A percentile compares a stretch with the other conserved stretches of the same genome.
phyloP scores from a whole-genome alignment of 1,140 invertebrate species.

The Apocrypta bakeri region DNA sequence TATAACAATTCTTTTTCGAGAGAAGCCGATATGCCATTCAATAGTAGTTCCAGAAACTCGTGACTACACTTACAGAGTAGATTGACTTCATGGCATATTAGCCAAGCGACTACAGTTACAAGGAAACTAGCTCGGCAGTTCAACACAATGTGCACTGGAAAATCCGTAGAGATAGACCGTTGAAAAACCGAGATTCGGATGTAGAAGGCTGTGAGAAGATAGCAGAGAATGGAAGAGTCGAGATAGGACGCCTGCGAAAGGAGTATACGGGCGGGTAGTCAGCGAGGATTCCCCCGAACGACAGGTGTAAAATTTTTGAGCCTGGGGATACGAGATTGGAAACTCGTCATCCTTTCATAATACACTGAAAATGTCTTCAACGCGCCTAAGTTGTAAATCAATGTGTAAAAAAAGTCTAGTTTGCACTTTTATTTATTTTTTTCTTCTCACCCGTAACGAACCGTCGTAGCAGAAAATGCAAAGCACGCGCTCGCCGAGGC shows the following conservation, averaged over 20 bases:
- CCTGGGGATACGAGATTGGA: background rate
- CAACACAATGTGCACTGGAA: background rate
- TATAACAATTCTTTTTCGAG: no score
- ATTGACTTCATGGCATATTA: background rate
- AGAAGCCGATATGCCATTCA: no score
- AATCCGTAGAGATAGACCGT: background rate
- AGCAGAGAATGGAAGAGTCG: background rate
- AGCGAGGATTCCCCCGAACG: background rate
- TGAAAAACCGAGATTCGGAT: background rate
- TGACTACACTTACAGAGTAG: no score
- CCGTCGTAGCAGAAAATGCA: background rate
- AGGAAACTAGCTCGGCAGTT: background rate
- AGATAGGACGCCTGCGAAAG: background rate
- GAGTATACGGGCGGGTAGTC: background rate
- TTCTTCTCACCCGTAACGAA: background rate
- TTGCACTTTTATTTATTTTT: no score
- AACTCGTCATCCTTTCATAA: background rate
- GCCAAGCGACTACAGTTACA: background rate
- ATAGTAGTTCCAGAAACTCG: no score
- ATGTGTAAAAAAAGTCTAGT: background rate
- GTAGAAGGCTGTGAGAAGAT: background rate
- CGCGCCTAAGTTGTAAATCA: background rate
- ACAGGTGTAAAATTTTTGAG: background rate
- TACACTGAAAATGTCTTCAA: no score
- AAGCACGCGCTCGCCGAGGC: background rate